Percentiles rank a stretch among this genome's conserved stretches.
Conservation (phyloP, 2,797 vertebrate species). For the Sebastes cheni region DNA sequence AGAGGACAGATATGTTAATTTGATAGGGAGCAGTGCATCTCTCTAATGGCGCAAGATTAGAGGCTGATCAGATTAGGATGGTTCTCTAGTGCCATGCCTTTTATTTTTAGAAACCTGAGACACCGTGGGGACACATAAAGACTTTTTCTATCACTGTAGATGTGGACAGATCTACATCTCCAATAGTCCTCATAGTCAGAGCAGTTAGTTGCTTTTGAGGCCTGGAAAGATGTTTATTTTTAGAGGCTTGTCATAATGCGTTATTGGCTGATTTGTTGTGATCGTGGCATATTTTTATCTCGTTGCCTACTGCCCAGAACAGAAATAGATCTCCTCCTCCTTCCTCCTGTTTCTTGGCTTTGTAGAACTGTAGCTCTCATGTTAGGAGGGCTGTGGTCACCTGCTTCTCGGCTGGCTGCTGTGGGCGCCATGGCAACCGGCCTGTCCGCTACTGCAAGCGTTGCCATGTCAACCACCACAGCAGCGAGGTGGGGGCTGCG, state of each 20-base stretch:
- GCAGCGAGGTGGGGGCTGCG: constrained; percentile 91
- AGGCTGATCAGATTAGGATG: constrained; percentile 78
- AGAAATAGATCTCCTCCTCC: constrained; percentile 31
- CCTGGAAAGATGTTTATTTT: constrained; percentile 43
- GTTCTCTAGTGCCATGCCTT: constrained; percentile 68
- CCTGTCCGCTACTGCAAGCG: constrained; percentile 98
- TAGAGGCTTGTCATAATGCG: constrained; percentile 28
- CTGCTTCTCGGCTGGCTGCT: constrained; percentile 98
- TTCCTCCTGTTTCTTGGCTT: constrained; percentile 21
- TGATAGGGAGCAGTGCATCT: constrained; percentile 70
- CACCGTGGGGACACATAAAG: constrained; percentile 46
- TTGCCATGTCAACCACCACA: constrained; percentile 99
- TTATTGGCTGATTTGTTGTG: constrained; percentile 22
- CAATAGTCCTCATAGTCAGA: constrained; percentile 5
- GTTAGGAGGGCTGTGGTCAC: constrained; percentile 97
- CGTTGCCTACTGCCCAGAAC: constrained; percentile 19
- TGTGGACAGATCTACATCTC: constrained; percentile 30
- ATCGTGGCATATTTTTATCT: constrained; percentile 25
- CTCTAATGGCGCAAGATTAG: constrained; percentile 78
- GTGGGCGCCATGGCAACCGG: constrained; percentile 96
- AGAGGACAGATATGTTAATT: constrained; percentile 71
- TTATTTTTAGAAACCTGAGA: constrained; percentile 81
- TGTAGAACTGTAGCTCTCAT: constrained; percentile 98
- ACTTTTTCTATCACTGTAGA: constrained; percentile 35
- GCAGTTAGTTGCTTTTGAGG: constrained; percentile 1